These are phyloP conservation scores for Papilio polytes DNA, from an alignment of 1,140 invertebrate species.

Conservation along the genomic window DNA sequence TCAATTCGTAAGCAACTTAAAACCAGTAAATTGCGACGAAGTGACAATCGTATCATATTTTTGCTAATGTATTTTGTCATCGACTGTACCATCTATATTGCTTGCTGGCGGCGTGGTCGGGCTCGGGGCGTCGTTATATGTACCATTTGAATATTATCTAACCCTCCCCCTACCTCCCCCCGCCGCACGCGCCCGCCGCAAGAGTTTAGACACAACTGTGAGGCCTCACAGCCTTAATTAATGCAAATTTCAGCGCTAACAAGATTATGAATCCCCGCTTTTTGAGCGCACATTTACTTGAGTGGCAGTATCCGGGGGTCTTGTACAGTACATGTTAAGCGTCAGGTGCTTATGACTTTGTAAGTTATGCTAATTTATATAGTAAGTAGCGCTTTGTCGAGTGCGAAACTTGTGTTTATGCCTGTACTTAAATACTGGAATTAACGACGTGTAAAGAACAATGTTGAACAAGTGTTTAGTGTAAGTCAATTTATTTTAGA, in stretches of 20 bases:
- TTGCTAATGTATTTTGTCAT: conserved; percentile 45
- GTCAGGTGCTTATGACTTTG: conserved; percentile 32
- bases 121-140: conserved; percentile 76
- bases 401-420: conserved; percentile 4
- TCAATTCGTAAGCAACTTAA: neutral
- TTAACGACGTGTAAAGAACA: conserved; percentile 7
- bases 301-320: conserved; percentile 64
- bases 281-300: conserved; percentile 73
- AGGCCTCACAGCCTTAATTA: conserved; percentile 79
- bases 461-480: neutral
- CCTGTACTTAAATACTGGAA: neutral
- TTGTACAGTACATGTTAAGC: conserved; percentile 15
- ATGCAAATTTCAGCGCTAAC: conserved; percentile 83
- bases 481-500: neutral
- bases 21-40: neutral
- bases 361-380: conserved; percentile 30
- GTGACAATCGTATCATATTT: neutral
- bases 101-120: conserved; percentile 71
- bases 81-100: conserved; percentile 74
- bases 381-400: neutral
- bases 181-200: conserved; percentile 29
- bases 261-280: conserved; percentile 82
- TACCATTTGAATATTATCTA: conserved; percentile 84
- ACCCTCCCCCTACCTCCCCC: conserved; percentile 50
- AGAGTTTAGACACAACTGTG: conserved; percentile 70